Base-by-base conservation (phyloP, 2,113 vertebrate genomes). In the Laticauda colubrina region DNA sequence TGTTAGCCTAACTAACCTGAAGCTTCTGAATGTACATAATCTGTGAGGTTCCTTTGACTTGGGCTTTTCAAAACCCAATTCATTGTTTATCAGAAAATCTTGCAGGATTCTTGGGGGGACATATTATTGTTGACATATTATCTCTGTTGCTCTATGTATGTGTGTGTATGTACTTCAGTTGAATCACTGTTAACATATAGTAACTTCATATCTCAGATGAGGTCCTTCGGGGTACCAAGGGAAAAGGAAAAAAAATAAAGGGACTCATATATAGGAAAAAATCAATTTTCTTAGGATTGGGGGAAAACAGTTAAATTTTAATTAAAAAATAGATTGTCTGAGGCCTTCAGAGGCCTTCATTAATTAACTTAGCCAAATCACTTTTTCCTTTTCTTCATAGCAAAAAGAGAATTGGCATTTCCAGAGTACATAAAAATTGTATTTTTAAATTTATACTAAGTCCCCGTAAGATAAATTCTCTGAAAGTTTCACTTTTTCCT, bases 311-410 rank as follows among this genome's bases (percentile, higher is more conserved):
- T 94, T 92, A 95, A 91, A 88, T 90, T 96, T 43, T 96, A 95
- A 96, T 96, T 97, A 89, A 57, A 94, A 95, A 43, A 54, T 39
- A 89, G 93, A 90, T 93, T 95, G 93, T 69, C 95, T 92, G 91
- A 92, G 91, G 93, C 43, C 85, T 96, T 87, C 91, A 94, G 34
- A 59, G 21, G 23, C 59, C 59, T 61, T 26, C 9, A 26, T 3
- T 10, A 61, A 26, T 61, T 61, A 61, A 55, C 96, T 95, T 97
- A 95, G 89, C 91, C 53, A 92, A 59, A 92, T 54, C 90, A 81
- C 24, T 93, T 91, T 8, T 92, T 93, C 92, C 53, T 26, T 85
- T 89, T 91, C 86, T 39, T 93, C 3, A 20, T 91, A 93, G 64
- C 90, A 57, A 90, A 89, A 34, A 91, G 89, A 94, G 48, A 43